Base-by-base conservation (phyloP, 2,888 invertebrate species). In the Drosophila colorata region DNA sequence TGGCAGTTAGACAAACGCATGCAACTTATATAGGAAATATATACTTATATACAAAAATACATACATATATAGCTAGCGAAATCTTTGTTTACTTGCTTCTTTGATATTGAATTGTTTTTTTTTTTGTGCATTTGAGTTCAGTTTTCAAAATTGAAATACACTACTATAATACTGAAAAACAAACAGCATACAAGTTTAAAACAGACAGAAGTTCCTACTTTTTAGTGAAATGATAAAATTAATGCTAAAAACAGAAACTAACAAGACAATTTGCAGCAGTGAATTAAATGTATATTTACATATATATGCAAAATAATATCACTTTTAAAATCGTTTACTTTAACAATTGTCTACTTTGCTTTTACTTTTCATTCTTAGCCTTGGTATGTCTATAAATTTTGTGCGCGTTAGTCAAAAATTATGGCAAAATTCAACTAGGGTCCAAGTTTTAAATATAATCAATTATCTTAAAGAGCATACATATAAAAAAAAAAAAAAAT, bases 391-490 rank as follows among this genome's bases (percentile, higher is more conserved):
- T 70, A 47, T 20, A 56, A 53, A 64, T 66, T 68, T 64, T 72
- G 68, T 79, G 76, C 73, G 78, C 79, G 63, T 58, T 69, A 70
- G 66, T 69, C 67, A 56, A 72, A 66, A 70, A 64, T 74, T 69
- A 84, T 85, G 87, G 77, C 74, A 71, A 88, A 90, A 78, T 90
- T 81, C 74, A 90, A 87, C 81, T 89, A 90, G 88, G 88, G 88
- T 89, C 88, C 88, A 88, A 88, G 89, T 81, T 89, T 88, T 74
- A 86, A 88, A 85, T 79, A 87, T 80, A 75, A 78, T 64, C 53
- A 69, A 87, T 61, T 63, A 77, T 58, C 60, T 74, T 71, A 67
- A 66, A 49, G 60, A 72, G 67, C 66, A 67, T 57, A 53, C 57
- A 72, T 53, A 60, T 71, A 58, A 51, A 61, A 77, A 58, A 23